A percentile compares a stretch with the other conserved stretches of the same genome.
Evolutionary conservation across 1,140 invertebrate species (phyloP).

Genomic region (Eupeodes corollae): DNA sequence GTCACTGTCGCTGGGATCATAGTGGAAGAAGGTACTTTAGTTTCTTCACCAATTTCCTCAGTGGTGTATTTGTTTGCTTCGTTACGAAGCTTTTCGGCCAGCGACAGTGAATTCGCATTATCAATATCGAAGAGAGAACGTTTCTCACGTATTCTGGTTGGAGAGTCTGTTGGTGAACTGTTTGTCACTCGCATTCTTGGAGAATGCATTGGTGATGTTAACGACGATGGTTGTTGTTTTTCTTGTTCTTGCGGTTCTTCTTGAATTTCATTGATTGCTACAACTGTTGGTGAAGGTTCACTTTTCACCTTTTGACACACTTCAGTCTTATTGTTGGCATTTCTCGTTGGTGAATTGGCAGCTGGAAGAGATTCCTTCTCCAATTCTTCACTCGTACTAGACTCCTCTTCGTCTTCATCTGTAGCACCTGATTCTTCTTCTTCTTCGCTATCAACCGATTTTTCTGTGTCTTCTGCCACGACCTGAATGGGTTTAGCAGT

Average conservation of each 20-base stretch:
- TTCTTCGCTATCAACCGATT: slow-evolving; percentile 1
- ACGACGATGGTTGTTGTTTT: too few species aligned
- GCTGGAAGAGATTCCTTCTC: slow-evolving; percentile 8
- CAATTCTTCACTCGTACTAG: slow-evolving; percentile 6
- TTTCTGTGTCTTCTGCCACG: not conserved
- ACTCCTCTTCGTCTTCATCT: slow-evolving; percentile 1
- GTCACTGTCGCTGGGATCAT: not conserved
- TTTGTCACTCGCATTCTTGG: slow-evolving; percentile 7
- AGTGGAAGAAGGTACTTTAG: not conserved
- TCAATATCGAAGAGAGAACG: slow-evolving; percentile 17
- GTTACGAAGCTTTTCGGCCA: slow-evolving; percentile 12
- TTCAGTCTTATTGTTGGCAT: slow-evolving; percentile 15
- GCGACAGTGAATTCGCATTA: slow-evolving; percentile 9
- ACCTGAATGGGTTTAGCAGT: not conserved
- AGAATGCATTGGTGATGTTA: not conserved
- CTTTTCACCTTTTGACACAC: slow-evolving; percentile 37
- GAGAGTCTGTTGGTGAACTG: slow-evolving; percentile 20
- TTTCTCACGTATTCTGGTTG: slow-evolving; percentile 33
- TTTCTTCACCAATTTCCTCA: not conserved
- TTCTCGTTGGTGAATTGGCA: not conserved
- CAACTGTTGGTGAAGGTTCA: not conserved
- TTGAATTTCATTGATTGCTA: too few species aligned
- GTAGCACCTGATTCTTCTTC: slow-evolving; percentile 12
- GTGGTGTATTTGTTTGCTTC: slow-evolving; percentile 15
- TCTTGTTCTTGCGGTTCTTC: too few species aligned